Evolutionary conservation across 2,113 vertebrate genomes (phyloP).

Genomic region (Papio anubis): DNA sequence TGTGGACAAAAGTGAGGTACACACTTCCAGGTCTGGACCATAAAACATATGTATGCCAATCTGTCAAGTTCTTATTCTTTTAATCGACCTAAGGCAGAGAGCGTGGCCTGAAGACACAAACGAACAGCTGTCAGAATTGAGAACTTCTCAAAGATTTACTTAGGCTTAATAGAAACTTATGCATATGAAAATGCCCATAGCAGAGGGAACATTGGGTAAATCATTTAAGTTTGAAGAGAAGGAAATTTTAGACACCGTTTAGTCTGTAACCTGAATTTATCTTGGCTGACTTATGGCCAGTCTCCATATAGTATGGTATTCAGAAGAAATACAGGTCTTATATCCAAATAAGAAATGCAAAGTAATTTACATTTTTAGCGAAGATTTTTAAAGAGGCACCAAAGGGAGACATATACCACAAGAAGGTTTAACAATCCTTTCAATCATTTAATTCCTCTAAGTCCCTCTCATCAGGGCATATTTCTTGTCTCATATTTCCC

Average conservation of each 20-base stretch:
- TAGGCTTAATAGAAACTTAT: not conserved
- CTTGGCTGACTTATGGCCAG: not conserved
- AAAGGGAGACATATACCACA: not conserved
- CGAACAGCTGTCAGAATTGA: constrained; percentile 1
- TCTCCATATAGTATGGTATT: constrained; percentile 7
- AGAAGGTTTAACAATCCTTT: not conserved
- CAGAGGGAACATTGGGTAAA: constrained; percentile 18
- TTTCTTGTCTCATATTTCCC: not conserved
- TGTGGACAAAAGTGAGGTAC: not conserved
- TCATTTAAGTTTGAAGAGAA: constrained; percentile 19
- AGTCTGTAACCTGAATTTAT: not conserved
- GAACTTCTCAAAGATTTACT: not conserved
- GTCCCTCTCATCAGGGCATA: not conserved
- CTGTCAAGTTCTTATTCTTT: constrained; percentile 25
- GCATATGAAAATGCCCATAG: not conserved
- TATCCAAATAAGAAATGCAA: not conserved
- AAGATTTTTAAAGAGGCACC: constrained; percentile 17
- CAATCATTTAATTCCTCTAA: not conserved
- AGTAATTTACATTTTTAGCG: constrained; percentile 13
- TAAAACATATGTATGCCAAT: not conserved
- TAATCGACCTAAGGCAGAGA: not conserved
- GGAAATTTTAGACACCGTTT: constrained; percentile 18
- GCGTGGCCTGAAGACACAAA: not conserved
- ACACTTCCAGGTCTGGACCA: not conserved
- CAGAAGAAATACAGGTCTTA: constrained; percentile 15